Percentiles rank a stretch among this genome's conserved stretches.
Evolutionary conservation across 1,140 invertebrate species (phyloP).

Genomic region (Rhagoletis zephyria): DNA sequence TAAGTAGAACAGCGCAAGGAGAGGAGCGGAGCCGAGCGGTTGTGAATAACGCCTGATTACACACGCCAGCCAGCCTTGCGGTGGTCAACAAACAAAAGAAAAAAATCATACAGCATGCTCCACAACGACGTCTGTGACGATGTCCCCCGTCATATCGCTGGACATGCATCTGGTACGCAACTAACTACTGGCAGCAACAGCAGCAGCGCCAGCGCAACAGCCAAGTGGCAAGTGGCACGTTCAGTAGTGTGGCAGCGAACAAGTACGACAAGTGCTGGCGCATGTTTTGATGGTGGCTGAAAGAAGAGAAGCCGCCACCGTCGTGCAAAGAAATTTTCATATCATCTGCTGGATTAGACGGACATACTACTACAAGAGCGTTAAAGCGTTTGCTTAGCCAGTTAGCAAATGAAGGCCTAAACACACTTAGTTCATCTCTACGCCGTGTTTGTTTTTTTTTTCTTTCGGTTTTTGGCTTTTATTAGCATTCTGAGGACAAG

Average conservation of each 20-base stretch:
- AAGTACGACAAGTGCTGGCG: slow-evolving; percentile 16
- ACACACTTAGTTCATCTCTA: neutral
- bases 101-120: neutral
- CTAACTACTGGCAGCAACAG: neutral
- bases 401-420: slow-evolving; percentile 49
- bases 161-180: slow-evolving; percentile 40
- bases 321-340: slow-evolving; percentile 3
- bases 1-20: neutral
- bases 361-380: neutral
- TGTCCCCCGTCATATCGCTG: neutral
- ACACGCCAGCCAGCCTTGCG: neutral
- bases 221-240: slow-evolving; percentile 39
- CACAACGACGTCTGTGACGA: neutral
- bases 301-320: slow-evolving; percentile 6
- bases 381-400: slow-evolving; percentile 36
- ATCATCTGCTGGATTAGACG: slow-evolving; percentile 6
- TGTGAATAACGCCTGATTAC: neutral
- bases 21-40: neutral
- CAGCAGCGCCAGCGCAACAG: neutral
- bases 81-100: neutral
- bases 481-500: neutral
- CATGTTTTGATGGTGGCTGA: slow-evolving; percentile 37
- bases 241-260: slow-evolving; percentile 1
- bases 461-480: neutral
- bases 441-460: neutral